Base-by-base conservation (phyloP, 2,797 vertebrate species). In the Hemitrygon akajei region DNA sequence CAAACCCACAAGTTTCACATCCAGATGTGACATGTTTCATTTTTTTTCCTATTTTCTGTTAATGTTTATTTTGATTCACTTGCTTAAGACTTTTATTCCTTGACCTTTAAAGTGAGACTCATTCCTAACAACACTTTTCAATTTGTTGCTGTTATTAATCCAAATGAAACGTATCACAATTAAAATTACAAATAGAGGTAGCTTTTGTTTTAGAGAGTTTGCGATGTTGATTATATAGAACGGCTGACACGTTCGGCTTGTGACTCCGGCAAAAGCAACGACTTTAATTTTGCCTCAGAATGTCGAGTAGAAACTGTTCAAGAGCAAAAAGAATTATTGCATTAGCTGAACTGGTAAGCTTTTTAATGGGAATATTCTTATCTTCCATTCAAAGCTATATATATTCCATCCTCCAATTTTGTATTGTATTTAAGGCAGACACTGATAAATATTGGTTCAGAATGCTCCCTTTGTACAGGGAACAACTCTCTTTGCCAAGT, bases 401-500 rank as follows among this genome's bases (percentile, higher is more conserved):
- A 93, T 40, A n/a, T 47, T 93, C 71, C 71, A 56, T 30, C 14
- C 73, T 16, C 91, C 12, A 76, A 93, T 93, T 76, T 34, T 93
- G 37, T 58, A 18, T 76, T 30, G 71, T 75, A 40, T 58, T 93
- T 76, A 76, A 76, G 47, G 37, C 71, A 93, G 91, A 56, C 91
- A 5, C 12, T 76, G 91, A 92, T 71, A 92, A 93, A 93, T 76
- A 40, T 76, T 12, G 27, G 71, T 76, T 93, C 91, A 93, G 40
- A 93, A 47, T 34, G 66, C 63, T 89, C 86, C 34, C 66, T 89
- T 89, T 89, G n/a, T 89, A 18, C 7, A 69, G 66, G 25, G 58
- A 86, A 91, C 89, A 93, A 93, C 91, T 58, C 37, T 93, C 91
- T 93, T 75, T 76, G 2, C 71, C 37, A 9, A 18, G 91, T 93